phyloP scores from a whole-genome alignment of 1,140 invertebrate species.

The Zeugodacus cucurbitae region DNA sequence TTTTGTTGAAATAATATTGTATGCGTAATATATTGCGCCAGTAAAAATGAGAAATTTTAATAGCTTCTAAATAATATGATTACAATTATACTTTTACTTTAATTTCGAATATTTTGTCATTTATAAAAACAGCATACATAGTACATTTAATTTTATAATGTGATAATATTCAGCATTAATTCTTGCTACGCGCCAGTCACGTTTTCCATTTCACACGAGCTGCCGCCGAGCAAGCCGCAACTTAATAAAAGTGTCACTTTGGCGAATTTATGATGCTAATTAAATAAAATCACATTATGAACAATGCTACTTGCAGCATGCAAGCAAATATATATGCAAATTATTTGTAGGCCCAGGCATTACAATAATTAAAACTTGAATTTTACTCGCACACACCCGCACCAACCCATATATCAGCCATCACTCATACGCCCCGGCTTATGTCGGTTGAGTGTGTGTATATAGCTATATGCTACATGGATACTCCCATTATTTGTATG shows the following conservation, averaged over 20 bases:
- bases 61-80: too few species aligned
- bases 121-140: too few species aligned
- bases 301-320: not conserved
- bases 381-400: too few species aligned
- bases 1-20: too few species aligned
- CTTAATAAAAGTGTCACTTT: not conserved
- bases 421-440: not conserved
- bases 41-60: too few species aligned
- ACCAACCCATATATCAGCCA: too few species aligned
- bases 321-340: not conserved
- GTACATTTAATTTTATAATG: too few species aligned
- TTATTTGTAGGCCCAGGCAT: not conserved
- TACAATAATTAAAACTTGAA: not conserved
- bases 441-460: not conserved
- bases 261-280: constrained; percentile 7
- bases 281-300: constrained; percentile 1
- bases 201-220: not conserved
- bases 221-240: not conserved
- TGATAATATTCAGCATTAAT: too few species aligned
- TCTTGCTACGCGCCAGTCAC: too few species aligned
- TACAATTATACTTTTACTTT: too few species aligned
- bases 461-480: not conserved
- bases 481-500: not conserved
- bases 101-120: too few species aligned
- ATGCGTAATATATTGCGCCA: too few species aligned